A percentile compares a stretch with the other conserved stretches of the same genome.
Conservation (phyloP, 2,113 vertebrate genomes). For the Tupaia tana region DNA sequence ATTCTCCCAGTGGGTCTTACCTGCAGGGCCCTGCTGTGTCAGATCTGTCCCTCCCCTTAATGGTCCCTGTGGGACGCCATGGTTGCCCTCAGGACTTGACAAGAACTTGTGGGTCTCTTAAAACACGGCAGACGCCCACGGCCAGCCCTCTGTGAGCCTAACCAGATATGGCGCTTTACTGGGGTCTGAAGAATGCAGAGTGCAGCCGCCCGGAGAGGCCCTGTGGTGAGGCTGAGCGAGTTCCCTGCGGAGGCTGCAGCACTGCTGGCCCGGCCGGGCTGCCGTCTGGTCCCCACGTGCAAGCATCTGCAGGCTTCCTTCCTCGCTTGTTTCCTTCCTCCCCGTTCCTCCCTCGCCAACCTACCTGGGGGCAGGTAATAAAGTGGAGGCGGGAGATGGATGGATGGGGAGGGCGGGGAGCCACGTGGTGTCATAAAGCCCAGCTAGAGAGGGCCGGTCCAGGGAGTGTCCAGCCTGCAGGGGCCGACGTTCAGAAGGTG, state of each 20-base stretch:
- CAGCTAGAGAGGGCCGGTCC: constrained; percentile 71
- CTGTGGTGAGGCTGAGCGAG: not conserved
- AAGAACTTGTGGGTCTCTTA: constrained; percentile 27
- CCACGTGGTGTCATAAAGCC: constrained; percentile 84
- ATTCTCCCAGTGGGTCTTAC: not conserved
- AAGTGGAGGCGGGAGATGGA: constrained; percentile 76
- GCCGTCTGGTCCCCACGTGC: constrained; percentile 26
- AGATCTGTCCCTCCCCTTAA: not conserved
- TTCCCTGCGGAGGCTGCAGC: not conserved
- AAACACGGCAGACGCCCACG: not conserved
- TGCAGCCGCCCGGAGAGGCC: not conserved
- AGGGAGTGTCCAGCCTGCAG: constrained; percentile 80
- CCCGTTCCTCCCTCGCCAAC: constrained; percentile 64
- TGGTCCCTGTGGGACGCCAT: not conserved
- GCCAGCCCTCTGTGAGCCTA: not conserved
- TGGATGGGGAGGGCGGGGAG: constrained; percentile 63
- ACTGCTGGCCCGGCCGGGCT: constrained; percentile 18
- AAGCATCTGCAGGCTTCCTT: constrained; percentile 77
- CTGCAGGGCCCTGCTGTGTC: not conserved
- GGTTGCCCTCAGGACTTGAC: constrained; percentile 1
- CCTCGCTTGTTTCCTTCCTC: constrained; percentile 67
- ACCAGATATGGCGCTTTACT: not conserved
- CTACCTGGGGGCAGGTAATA: constrained; percentile 87
- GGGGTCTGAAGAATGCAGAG: not conserved
- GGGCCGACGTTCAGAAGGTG: not conserved